Evolutionary conservation across 2,888 invertebrate species (phyloP).

Genomic region (Drosophila picticornis): DNA sequence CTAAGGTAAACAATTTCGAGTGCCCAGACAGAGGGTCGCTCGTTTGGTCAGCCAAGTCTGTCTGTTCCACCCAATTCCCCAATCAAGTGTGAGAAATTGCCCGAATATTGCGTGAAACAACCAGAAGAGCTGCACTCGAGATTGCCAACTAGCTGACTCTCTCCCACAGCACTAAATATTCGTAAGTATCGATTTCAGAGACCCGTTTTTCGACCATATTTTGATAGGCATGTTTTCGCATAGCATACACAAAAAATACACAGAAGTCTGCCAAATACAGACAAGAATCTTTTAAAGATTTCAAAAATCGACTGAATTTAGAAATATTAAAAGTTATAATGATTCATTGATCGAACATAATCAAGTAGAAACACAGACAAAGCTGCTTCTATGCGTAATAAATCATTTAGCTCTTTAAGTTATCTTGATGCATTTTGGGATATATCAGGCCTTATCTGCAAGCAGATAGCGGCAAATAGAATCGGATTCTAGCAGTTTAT

Average conservation of each 20-base stretch:
- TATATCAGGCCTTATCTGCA: neutral
- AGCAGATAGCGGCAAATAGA: neutral
- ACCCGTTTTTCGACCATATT: neutral
- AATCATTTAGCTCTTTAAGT: neutral
- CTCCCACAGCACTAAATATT: neutral
- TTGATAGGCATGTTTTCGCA: neutral
- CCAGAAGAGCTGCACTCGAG: neutral
- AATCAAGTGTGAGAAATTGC: conserved; percentile 26
- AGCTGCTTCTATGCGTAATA: no score
- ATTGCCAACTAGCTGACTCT: neutral
- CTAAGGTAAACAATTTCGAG: conserved; percentile 74
- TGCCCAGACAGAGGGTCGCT: conserved; percentile 31
- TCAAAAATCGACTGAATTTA: neutral
- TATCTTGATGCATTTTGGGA: neutral
- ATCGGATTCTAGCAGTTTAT: neutral
- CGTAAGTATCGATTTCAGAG: neutral
- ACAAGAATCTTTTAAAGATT: neutral
- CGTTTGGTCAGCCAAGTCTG: conserved; percentile 43
- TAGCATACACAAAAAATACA: neutral
- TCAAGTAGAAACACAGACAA: neutral
- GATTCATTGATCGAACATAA: neutral
- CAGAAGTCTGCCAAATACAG: neutral
- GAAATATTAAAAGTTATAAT: neutral
- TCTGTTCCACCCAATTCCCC: conserved; percentile 4
- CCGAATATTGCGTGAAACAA: conserved; percentile 41